A percentile compares a stretch with the other conserved stretches of the same genome.
phyloP scores from a whole-genome alignment of 1,140 invertebrate genomes.

The Cylas formicarius region DNA sequence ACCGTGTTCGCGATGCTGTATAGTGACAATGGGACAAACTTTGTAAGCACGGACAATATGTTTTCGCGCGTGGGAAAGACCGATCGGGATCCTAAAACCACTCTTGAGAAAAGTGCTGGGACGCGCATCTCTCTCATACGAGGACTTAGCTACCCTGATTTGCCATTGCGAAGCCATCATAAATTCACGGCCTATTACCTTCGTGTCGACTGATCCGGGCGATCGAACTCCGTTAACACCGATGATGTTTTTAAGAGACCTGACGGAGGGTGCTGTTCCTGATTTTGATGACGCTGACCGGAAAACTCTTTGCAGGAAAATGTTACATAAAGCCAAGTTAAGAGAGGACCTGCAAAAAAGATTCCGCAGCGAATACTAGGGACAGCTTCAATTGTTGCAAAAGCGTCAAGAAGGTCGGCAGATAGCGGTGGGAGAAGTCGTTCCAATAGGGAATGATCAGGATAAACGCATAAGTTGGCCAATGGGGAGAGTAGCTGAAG shows the following conservation, averaged over 20 bases:
- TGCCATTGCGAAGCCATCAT: constrained; percentile 33
- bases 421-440: constrained; percentile 11
- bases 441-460: constrained; percentile 16
- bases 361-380: constrained; percentile 18
- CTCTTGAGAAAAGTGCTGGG: constrained; percentile 31
- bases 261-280: constrained; percentile 3
- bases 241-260: constrained; percentile 14
- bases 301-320: constrained; percentile 3
- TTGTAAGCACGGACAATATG: constrained; percentile 29
- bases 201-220: constrained; percentile 5
- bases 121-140: constrained; percentile 24
- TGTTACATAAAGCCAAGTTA: constrained; percentile 13
- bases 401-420: constrained; percentile 1
- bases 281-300: constrained; percentile 12
- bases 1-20: too few species aligned
- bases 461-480: constrained; percentile 13
- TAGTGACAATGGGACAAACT: constrained; percentile 39
- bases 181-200: constrained; percentile 29
- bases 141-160: constrained; percentile 34
- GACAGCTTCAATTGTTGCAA: constrained; percentile 12
- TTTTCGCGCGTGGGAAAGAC: constrained; percentile 39
- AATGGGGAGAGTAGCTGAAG: constrained; percentile 1
- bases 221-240: constrained; percentile 9
- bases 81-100: constrained; percentile 39
- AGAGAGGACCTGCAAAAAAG: constrained; percentile 9